Evolutionary conservation across 2,888 invertebrate species (phyloP).

Genomic region (Cryptus viduatorius): DNA sequence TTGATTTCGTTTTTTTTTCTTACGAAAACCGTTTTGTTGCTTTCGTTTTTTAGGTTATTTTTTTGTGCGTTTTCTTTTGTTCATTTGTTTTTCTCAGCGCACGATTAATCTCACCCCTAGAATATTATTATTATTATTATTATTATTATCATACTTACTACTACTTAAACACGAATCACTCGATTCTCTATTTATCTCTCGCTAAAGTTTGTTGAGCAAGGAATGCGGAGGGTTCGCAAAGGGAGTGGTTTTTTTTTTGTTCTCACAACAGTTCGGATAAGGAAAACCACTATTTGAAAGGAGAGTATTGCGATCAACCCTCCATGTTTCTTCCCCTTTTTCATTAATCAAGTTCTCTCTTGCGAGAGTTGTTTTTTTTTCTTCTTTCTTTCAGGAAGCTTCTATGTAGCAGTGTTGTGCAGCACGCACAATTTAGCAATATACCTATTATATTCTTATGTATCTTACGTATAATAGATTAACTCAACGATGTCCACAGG

Average conservation of each 20-base stretch:
- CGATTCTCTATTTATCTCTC: constrained; percentile 52
- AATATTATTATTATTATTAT: constrained; percentile 32
- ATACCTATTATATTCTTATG: constrained; percentile 16
- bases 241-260: background rate
- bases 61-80: constrained; percentile 68
- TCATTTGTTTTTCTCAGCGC: constrained; percentile 64
- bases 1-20: constrained; percentile 36
- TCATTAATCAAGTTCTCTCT: constrained; percentile 63
- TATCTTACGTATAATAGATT: constrained; percentile 22
- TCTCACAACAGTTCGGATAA: background rate
- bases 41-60: constrained; percentile 51
- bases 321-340: constrained; percentile 51
- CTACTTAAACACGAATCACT: constrained; percentile 58
- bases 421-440: constrained; percentile 71
- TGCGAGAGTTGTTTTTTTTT: constrained; percentile 63
- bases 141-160: constrained; percentile 25
- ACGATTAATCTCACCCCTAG: constrained; percentile 63
- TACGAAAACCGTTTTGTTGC: constrained; percentile 23
- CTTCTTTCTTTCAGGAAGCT: constrained; percentile 79
- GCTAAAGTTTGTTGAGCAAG: constrained; percentile 50
- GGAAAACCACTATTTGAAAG: background rate
- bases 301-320: constrained; percentile 13
- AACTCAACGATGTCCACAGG: background rate
- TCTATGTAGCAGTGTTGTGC: constrained; percentile 76
- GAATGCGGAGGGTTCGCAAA: constrained; percentile 36